A percentile compares a stretch with the other conserved stretches of the same genome.
These are phyloP conservation scores for Lysiphlebus fabarum DNA, from an alignment of 1,140 invertebrate genomes.

Conservation along the genomic window DNA sequence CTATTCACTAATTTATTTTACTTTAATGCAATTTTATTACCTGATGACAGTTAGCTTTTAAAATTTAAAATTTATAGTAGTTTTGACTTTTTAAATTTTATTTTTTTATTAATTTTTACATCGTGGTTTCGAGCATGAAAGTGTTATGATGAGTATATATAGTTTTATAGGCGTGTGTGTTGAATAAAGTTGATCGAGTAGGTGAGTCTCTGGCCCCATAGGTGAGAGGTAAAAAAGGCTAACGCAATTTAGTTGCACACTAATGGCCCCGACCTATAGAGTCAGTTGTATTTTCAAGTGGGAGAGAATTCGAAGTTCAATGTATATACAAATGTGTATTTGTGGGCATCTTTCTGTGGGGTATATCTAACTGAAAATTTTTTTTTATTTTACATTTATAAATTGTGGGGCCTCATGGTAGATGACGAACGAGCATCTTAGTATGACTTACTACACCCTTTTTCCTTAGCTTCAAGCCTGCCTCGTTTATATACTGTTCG, in stretches of 20 bases:
- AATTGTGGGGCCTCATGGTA: constrained; percentile 50
- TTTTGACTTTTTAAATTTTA: background rate
- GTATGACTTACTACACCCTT: constrained; percentile 54
- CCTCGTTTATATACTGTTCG: constrained; percentile 41
- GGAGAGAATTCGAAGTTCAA: constrained; percentile 1
- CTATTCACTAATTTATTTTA: too few species aligned
- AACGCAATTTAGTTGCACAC: constrained; percentile 28
- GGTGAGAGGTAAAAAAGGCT: constrained; percentile 21
- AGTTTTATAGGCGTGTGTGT: constrained; percentile 37
- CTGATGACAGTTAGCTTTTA: too few species aligned
- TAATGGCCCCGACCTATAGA: constrained; percentile 41
- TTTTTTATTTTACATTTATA: too few species aligned
- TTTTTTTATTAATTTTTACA: too few species aligned
- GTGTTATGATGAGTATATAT: constrained; percentile 9
- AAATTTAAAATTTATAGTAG: background rate
- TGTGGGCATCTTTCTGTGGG: constrained; percentile 19
- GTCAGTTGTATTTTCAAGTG: constrained; percentile 39
- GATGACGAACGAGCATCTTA: constrained; percentile 50
- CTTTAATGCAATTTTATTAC: too few species aligned
- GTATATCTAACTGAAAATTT: constrained; percentile 15
- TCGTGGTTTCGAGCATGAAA: too few species aligned
- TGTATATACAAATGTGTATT: constrained; percentile 35
- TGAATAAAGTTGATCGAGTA: constrained; percentile 38
- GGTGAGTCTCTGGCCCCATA: constrained; percentile 27
- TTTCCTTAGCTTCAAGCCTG: constrained; percentile 51